phyloP scores from a whole-genome alignment of 2,797 vertebrate genomes.

The Tangara arthus region DNA sequence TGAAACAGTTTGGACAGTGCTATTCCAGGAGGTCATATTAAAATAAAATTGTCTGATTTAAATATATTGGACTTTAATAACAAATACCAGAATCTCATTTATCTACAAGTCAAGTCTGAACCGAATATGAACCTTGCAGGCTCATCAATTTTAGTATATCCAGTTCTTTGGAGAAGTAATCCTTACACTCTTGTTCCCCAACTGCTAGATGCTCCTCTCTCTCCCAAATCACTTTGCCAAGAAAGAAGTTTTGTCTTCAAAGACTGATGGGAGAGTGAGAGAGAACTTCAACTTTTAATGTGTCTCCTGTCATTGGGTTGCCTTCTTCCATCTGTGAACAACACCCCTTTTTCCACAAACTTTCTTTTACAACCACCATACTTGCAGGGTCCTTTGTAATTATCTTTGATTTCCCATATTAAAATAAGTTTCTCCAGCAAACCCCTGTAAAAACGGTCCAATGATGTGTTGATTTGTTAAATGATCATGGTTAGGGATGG shows the following conservation, averaged over 20 bases:
- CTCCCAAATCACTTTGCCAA: neutral
- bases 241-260: neutral
- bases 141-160: neutral
- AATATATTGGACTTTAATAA: neutral
- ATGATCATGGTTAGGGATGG: neutral
- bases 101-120: neutral
- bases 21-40: neutral
- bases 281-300: neutral
- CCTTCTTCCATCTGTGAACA: neutral
- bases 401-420: neutral
- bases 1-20: neutral
- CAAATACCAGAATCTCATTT: neutral
- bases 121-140: neutral
- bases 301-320: neutral
- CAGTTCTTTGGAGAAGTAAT: neutral
- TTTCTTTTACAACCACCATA: neutral
- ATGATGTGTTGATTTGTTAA: neutral
- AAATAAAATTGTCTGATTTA: neutral
- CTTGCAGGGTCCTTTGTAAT: neutral
- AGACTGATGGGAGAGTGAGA: neutral
- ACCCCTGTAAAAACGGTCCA: neutral
- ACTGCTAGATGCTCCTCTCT: neutral
- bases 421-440: neutral
- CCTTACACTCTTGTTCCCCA: neutral
- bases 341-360: neutral